Evolutionary conservation across 2,113 vertebrate species (phyloP).

Genomic region (Mandrillus leucophaeus): DNA sequence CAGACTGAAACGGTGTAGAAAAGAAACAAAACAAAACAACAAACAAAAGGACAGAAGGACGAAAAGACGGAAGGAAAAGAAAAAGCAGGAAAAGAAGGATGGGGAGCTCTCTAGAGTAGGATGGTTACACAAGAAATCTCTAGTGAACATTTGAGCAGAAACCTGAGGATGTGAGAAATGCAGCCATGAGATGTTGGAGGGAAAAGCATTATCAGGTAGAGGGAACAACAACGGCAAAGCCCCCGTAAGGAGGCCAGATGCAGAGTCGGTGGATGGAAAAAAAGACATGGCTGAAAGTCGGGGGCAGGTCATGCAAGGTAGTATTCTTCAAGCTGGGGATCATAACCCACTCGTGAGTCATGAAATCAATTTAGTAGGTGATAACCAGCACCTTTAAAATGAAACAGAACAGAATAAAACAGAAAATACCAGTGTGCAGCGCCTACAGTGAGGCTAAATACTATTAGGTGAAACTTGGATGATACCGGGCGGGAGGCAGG

Average conservation of each 20-base stretch:
- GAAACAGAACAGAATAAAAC: not conserved
- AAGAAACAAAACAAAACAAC: too few relatives aligned
- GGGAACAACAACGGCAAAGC: not conserved
- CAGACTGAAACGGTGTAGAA: too few relatives aligned
- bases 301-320: not conserved
- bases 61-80: too few relatives aligned
- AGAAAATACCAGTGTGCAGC: not conserved
- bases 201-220: not conserved
- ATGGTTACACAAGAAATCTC: not conserved
- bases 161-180: not conserved
- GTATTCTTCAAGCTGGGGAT: not conserved
- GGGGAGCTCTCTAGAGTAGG: not conserved
- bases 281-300: not conserved
- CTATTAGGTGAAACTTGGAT: not conserved
- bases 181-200: not conserved
- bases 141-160: not conserved
- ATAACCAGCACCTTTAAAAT: not conserved
- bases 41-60: too few relatives aligned
- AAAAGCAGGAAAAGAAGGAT: not conserved
- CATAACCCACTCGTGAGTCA: fast-evolving
- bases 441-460: not conserved
- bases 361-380: not conserved
- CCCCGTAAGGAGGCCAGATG: not conserved
- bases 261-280: not conserved
- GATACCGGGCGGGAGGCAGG: too few relatives aligned